phyloP scores from a whole-genome alignment of 2,797 vertebrate genomes.

The Rhinoraja longicauda region DNA sequence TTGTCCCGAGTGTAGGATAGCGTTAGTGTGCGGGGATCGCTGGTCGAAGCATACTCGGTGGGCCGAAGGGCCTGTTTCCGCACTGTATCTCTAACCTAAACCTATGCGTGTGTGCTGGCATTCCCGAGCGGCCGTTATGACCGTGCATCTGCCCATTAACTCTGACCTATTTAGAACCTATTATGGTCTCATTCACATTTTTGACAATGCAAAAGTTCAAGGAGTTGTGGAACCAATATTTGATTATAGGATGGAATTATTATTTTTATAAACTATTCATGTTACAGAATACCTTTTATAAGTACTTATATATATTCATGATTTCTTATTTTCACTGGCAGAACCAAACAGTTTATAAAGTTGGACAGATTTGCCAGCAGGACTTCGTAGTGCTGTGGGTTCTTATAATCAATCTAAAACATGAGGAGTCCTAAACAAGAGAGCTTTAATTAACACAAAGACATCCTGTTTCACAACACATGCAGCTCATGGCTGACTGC shows the following conservation, averaged over 20 bases:
- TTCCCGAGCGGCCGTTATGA: background rate
- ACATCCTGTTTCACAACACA: background rate
- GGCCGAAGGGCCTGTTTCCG: no score
- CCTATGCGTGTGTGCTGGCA: background rate
- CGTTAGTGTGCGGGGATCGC: no score
- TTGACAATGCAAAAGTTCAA: background rate
- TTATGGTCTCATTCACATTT: background rate
- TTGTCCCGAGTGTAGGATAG: no score
- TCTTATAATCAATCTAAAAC: slow-evolving; percentile 5
- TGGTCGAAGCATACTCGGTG: no score
- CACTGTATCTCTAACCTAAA: no score
- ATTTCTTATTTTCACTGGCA: background rate
- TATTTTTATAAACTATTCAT: background rate
- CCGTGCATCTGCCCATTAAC: background rate
- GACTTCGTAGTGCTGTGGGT: background rate
- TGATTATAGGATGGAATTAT: background rate
- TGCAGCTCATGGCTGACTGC: background rate
- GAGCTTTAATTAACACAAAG: slow-evolving; percentile 23
- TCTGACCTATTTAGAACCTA: no score
- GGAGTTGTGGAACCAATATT: background rate
- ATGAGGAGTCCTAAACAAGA: background rate
- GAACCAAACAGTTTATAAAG: background rate
- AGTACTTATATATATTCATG: background rate
- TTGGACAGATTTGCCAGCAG: background rate
- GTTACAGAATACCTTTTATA: background rate